A percentile compares a stretch with the other conserved stretches of the same genome.
Evolutionary conservation across 2,888 invertebrate genomes (phyloP).

Genomic region (Margaritifera margaritifera): DNA sequence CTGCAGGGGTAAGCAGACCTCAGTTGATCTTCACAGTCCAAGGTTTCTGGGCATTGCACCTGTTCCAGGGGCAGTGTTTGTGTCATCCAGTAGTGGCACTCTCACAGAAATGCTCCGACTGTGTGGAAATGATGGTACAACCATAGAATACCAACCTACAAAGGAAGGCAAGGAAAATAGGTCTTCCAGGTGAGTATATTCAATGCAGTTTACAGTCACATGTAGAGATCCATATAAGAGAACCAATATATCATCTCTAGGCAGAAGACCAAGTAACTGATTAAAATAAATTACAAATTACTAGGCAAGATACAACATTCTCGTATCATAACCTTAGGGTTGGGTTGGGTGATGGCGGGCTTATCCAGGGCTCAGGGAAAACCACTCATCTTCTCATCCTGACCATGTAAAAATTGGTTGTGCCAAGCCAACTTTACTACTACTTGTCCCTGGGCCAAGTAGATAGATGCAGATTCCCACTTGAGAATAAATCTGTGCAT

Average conservation of each 20-base stretch:
- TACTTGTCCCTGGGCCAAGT: too few species aligned
- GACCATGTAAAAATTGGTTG: too few species aligned
- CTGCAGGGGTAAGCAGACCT: constrained; percentile 60
- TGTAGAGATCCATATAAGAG: neutral
- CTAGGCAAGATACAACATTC: neutral
- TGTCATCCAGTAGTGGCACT: constrained; percentile 57
- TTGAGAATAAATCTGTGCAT: too few species aligned
- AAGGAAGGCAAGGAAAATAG: constrained; percentile 42
- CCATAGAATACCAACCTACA: constrained; percentile 22
- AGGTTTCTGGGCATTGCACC: constrained; percentile 66
- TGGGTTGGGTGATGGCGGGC: too few species aligned
- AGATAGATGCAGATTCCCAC: too few species aligned
- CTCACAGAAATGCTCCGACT: constrained; percentile 66
- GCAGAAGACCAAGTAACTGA: neutral
- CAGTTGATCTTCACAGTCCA: constrained; percentile 61
- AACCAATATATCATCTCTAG: neutral
- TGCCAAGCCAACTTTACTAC: too few species aligned
- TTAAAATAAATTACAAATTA: neutral
- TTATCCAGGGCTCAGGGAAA: too few species aligned
- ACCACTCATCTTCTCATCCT: too few species aligned
- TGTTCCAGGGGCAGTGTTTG: constrained; percentile 64
- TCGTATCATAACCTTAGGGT: too few species aligned
- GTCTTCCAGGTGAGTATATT: neutral
- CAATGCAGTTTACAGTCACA: neutral
- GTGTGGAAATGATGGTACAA: constrained; percentile 55